Evolutionary conservation across 2,888 invertebrate species (phyloP).

Genomic region (Heteromyza rotundicornis): DNA sequence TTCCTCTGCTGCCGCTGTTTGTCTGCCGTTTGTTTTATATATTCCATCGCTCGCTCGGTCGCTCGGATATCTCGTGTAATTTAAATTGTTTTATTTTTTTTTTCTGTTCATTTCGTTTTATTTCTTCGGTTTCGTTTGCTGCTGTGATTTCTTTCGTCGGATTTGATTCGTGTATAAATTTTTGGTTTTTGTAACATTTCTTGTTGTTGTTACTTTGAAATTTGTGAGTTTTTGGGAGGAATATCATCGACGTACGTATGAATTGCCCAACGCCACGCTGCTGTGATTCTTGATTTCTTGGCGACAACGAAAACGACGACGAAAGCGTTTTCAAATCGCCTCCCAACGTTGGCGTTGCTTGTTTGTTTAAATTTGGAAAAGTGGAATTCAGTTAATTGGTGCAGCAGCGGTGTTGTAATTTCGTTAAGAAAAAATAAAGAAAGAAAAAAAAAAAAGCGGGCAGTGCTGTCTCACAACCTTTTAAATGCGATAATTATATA

Average conservation of each 20-base stretch:
- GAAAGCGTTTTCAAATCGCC: no score
- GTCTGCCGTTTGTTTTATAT: background rate
- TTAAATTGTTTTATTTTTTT: conserved; percentile 18
- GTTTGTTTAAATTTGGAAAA: no score
- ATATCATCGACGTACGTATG: no score
- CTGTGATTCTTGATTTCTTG: no score
- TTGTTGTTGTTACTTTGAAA: background rate
- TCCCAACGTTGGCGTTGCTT: no score
- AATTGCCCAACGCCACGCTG: no score
- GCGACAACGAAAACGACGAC: no score
- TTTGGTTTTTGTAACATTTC: background rate
- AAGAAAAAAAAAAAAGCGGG: no score
- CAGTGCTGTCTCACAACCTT: conserved; percentile 7
- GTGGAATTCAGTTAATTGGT: background rate
- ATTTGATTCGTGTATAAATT: background rate
- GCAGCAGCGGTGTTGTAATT: no score
- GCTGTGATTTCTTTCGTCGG: background rate
- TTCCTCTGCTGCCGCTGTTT: background rate
- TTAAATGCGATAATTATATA: conserved; percentile 18
- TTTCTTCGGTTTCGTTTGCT: no score
- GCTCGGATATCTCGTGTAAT: conserved; percentile 17
- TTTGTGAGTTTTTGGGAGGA: no score
- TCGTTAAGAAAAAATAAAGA: background rate
- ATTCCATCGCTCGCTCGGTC: conserved; percentile 16
- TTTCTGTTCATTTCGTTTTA: no score